Conservation (phyloP, 2,888 invertebrate species). For the Bellardia bayeri region DNA sequence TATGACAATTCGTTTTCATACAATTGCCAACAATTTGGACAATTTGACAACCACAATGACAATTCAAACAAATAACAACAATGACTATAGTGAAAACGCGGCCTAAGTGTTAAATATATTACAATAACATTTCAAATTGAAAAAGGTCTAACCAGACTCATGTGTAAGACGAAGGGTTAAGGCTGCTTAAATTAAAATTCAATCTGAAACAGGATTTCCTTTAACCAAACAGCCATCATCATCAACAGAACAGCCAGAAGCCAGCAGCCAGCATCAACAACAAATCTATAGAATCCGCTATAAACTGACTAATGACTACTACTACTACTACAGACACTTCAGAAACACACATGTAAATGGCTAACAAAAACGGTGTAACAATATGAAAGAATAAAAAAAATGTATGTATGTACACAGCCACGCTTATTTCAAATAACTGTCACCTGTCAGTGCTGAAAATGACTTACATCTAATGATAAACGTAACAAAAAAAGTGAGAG, state of each 20-base stretch:
- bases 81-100: too few species aligned
- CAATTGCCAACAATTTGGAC: too few species aligned
- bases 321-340: not conserved
- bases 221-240: not conserved
- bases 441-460: constrained; percentile 33
- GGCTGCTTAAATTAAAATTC: not conserved
- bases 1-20: too few species aligned
- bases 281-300: not conserved
- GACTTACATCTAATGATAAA: constrained; percentile 21
- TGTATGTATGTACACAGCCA: not conserved
- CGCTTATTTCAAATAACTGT: constrained; percentile 34
- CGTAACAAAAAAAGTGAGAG: not conserved
- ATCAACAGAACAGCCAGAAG: not conserved
- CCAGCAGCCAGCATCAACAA: not conserved
- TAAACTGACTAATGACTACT: not conserved
- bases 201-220: not conserved
- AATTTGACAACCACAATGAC: too few species aligned
- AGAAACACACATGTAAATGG: not conserved
- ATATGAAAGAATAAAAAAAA: not conserved
- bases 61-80: too few species aligned
- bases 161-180: not conserved
- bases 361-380: not conserved
- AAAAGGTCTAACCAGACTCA: too few species aligned
- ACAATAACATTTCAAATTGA: too few species aligned
- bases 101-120: too few species aligned